Base-by-base conservation (phyloP, 2,888 invertebrate genomes). In the Schrankia costaestrigalis region DNA sequence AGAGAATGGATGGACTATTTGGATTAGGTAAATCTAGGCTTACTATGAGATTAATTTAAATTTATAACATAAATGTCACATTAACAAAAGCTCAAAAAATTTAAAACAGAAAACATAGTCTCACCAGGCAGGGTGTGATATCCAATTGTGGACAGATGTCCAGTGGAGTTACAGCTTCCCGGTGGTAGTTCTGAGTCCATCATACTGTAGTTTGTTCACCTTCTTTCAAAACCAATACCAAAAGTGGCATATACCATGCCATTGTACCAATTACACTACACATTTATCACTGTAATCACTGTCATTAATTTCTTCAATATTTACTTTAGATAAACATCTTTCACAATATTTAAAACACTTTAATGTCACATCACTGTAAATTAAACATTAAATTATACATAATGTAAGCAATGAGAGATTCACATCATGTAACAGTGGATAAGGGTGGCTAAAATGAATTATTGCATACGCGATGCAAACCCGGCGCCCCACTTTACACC, bases 121-220 rank as follows among this genome's bases (percentile, higher is more conserved):
- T 69, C 41, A 77, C 88, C 84, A 44, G 86, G 85, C 54, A 78
- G 52, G 32, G 77, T 78, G 52, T 86, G 82, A 61, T 84, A 87
- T 70, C 89, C 89, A 43, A 89, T 79, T 2, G 85, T 85, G 73
- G 89, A 88, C 71, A 89, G 64, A 57, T 89, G 89, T 58, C 89
- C 89, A 25, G 89, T 89, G 52, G 89, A 89, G 62, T 86, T 89
- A 51, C 86, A 87, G 63, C 87, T 84, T 63, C 89, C 88, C 8
- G 85, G 87, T 27, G 89, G 89, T 30, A 89, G 72, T 26, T 89
- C 88, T 10, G 83, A 78, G 58, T 87, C 87, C 87, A 87, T 87
- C 82, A 82, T 87, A 74, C 67, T 68, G 68, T 35, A 42, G 56
- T 62, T 35, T 56, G 50, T 28, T 58, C 56, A 61, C 58, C 56